Percentiles rank a stretch among this genome's conserved stretches.
Evolutionary conservation across 1,140 invertebrate genomes (phyloP).

Genomic region (Cecropterus lyciades): DNA sequence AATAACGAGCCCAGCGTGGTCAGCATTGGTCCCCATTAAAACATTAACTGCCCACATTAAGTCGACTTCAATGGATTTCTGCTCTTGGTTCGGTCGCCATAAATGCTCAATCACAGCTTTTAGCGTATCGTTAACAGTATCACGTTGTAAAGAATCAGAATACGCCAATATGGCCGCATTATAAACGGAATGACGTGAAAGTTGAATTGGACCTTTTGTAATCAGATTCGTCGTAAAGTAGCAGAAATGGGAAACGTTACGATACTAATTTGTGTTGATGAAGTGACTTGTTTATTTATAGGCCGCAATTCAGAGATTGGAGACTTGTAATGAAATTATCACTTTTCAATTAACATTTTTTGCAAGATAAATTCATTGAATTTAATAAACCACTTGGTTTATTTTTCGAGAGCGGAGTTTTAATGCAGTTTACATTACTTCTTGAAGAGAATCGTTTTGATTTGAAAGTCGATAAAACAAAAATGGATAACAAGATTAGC

Average conservation of each 20-base stretch:
- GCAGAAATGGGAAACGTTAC: slow-evolving; percentile 28
- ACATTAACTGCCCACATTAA: slow-evolving; percentile 29
- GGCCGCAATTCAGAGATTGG: background rate
- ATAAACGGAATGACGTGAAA: slow-evolving; percentile 39
- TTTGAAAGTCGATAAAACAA: no score
- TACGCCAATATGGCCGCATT: slow-evolving; percentile 12
- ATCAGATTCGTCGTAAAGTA: slow-evolving; percentile 43
- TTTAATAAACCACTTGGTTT: no score
- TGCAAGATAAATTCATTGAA: no score
- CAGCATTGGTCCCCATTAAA: slow-evolving; percentile 6
- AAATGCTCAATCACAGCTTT: slow-evolving; percentile 25
- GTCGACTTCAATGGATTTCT: slow-evolving; percentile 10
- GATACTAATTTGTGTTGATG: slow-evolving; percentile 32
- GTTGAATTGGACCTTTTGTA: slow-evolving; percentile 36
- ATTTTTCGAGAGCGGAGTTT: no score
- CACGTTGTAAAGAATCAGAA: slow-evolving; percentile 35
- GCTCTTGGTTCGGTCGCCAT: background rate
- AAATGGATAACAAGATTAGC: no score
- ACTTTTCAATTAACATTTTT: no score
- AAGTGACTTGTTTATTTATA: slow-evolving; percentile 12
- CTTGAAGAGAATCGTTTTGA: no score
- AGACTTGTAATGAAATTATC: background rate
- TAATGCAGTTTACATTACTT: no score
- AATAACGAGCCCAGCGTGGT: slow-evolving; percentile 25
- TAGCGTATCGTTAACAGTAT: slow-evolving; percentile 38